These are phyloP conservation scores for Watsonalla binaria DNA, from an alignment of 2,888 invertebrate species.

Conservation along the genomic window DNA sequence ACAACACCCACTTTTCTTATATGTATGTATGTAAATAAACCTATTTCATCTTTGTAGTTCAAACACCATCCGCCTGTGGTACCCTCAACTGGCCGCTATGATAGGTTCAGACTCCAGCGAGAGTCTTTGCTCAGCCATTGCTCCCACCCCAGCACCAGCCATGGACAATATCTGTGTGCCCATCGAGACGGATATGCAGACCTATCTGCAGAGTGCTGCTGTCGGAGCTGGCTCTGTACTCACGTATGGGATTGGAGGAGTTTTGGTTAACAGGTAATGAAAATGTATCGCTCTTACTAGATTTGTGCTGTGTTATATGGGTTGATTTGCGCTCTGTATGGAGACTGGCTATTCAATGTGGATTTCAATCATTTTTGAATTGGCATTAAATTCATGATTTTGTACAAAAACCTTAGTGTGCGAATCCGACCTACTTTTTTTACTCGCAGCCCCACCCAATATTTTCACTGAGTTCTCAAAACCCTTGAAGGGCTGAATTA, in stretches of 20 bases:
- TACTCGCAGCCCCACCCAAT: background rate
- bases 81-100: constrained; percentile 90
- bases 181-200: constrained; percentile 76
- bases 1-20: too few species aligned
- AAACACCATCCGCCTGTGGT: constrained; percentile 91
- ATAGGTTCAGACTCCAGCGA: constrained; percentile 57
- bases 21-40: too few species aligned
- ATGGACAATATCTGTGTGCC: constrained; percentile 40
- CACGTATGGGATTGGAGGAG: constrained; percentile 80
- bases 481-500: too few species aligned
- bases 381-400: too few species aligned
- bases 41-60: constrained; percentile 79
- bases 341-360: too few species aligned
- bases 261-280: constrained; percentile 52
- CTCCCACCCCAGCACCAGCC: constrained; percentile 26
- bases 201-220: constrained; percentile 84
- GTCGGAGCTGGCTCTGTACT: constrained; percentile 81
- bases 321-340: too few species aligned
- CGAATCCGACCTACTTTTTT: too few species aligned
- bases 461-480: too few species aligned
- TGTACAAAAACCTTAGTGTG: background rate
- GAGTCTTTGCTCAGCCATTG: constrained; percentile 60
- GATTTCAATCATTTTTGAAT: too few species aligned
- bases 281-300: too few species aligned
- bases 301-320: background rate